Evolutionary conservation across 2,888 invertebrate species (phyloP).

Genomic region (Noctua janthina): DNA sequence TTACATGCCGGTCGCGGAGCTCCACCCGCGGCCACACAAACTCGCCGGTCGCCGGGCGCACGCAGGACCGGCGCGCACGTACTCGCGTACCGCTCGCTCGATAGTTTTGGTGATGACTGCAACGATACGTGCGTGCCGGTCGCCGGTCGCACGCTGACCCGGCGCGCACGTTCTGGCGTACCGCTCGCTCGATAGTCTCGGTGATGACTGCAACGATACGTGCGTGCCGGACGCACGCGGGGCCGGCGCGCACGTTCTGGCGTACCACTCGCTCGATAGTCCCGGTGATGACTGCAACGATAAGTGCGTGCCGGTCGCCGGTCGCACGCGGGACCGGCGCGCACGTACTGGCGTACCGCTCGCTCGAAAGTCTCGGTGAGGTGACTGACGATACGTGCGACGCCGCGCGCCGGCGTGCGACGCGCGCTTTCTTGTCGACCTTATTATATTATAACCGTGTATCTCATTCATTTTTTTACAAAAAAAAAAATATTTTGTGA

Average conservation of each 20-base stretch:
- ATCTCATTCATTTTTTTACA: slow-evolving; percentile 65
- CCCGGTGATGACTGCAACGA: too few relatives aligned
- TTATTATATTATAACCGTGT: slow-evolving; percentile 47
- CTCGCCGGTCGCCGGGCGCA: neutral
- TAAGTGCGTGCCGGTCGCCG: neutral
- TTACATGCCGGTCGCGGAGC: neutral
- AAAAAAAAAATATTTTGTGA: slow-evolving; percentile 74
- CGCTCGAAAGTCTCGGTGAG: neutral
- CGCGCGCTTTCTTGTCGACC: slow-evolving; percentile 27
- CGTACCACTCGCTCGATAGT: too few relatives aligned
- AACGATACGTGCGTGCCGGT: too few relatives aligned
- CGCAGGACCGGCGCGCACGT: too few relatives aligned
- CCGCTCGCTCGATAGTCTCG: neutral
- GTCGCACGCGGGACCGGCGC: too few relatives aligned
- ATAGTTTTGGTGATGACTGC: too few relatives aligned
- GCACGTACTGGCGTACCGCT: neutral
- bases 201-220: neutral
- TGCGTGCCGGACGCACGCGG: neutral
- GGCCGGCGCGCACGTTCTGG: too few relatives aligned
- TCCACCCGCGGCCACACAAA: neutral
- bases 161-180: neutral
- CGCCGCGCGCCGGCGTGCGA: neutral
- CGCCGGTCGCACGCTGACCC: too few relatives aligned
- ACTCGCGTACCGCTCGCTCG: too few relatives aligned
- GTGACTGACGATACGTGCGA: neutral